Evolutionary conservation across 2,797 vertebrate genomes (phyloP), one percentile per base, ranked within the genome.

Genomic region (Melanotaenia nigrans): DNA sequence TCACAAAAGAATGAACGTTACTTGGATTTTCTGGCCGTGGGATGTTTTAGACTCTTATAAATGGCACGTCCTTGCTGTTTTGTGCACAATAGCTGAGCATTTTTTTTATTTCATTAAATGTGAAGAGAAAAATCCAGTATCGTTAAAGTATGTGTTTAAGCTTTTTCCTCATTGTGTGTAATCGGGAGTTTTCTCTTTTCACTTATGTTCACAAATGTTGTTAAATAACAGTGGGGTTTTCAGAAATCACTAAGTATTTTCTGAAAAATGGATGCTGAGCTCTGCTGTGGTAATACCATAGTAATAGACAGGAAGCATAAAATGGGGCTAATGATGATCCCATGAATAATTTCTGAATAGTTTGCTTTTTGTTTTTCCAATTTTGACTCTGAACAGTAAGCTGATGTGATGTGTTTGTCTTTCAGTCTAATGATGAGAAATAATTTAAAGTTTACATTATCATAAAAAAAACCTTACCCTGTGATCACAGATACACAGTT

Each of bases 361-460:
- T 30, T 47, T 51, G 11, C 42, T 42, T 55, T 24, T 36, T 65
- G 2, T 68, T 58, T 65, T 14, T n/a, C 8, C 20, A 47, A 47
- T n/a, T 47, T 47, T 38, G 61, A 30, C 32, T 36, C 12, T 36
- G 24, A 56, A 61, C 33, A 57, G 7, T 47, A 47, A 45, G 5
- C 16, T 45, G 42, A 35, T 3, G 38, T 54, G 47, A 3, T 8
- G 33, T 57, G 0, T 18, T 63, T n/a, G 5, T 20, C 71, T 24
- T 73, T 36, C 58, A 62, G 36, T 56, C 33, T 49, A 71, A 12
- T 63, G 36, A 75, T 78, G 38, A 64, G 20, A 64, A 75, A 61
- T 69, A 47, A 62, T 70, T 65, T 36, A 28, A 3, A 42, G 59
- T 54, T 65, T 38, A 45, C 14, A 45, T 59, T n/a, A 47, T 47